These are phyloP conservation scores for Egretta garzetta DNA, from an alignment of 2,113 vertebrate species.

Conservation along the genomic window DNA sequence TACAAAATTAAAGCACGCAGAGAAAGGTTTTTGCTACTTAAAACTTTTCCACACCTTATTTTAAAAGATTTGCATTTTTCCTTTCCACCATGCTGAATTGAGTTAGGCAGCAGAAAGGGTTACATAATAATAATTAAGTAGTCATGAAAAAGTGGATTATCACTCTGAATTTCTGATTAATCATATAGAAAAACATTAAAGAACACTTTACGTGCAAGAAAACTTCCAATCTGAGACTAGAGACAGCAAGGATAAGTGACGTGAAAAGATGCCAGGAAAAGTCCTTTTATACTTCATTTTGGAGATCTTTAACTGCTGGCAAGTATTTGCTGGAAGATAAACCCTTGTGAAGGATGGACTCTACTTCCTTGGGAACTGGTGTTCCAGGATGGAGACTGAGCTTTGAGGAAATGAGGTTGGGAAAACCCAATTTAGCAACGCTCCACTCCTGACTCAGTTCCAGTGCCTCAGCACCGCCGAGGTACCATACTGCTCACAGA, in stretches of 20 bases:
- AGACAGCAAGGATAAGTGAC: background rate
- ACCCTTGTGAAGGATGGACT: background rate
- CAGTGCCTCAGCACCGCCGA: background rate
- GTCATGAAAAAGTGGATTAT: background rate
- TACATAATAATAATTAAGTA: background rate
- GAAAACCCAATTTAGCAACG: background rate
- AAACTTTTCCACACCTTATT: background rate
- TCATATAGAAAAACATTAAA: background rate
- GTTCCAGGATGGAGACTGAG: background rate
- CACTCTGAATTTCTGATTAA: background rate
- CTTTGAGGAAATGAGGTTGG: background rate
- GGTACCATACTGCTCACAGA: background rate
- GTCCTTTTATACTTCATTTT: background rate
- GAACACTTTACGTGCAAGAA: background rate
- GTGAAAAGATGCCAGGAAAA: background rate
- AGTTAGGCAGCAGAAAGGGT: background rate
- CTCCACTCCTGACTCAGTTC: background rate
- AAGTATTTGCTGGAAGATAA: background rate
- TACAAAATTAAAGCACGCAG: background rate
- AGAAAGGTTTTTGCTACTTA: background rate
- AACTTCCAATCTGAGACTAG: background rate
- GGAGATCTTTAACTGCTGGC: background rate
- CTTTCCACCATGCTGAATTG: background rate
- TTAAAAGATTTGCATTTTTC: background rate
- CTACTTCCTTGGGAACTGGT: background rate